phyloP scores from a whole-genome alignment of 2,888 invertebrate species.

The Epsilonema sp. region DNA sequence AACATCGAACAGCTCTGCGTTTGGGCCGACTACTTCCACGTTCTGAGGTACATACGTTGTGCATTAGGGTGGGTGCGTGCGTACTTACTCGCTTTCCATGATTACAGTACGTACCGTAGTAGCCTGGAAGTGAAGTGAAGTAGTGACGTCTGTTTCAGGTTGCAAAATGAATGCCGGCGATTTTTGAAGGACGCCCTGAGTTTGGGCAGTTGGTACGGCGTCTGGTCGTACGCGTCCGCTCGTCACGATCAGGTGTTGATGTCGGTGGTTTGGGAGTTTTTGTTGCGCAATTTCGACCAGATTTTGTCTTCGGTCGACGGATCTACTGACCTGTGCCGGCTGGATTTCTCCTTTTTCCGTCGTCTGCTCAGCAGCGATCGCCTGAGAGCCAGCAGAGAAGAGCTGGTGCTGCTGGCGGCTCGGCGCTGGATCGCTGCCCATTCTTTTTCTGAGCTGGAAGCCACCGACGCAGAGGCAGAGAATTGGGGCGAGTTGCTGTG shows the following conservation, averaged over 20 bases:
- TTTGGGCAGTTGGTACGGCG: background rate
- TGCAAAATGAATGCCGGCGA: background rate
- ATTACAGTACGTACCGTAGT: too few relatives aligned
- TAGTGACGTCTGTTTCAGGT: too few relatives aligned
- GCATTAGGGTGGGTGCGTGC: conserved; percentile 68
- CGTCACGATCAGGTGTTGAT: background rate
- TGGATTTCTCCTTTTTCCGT: too few relatives aligned
- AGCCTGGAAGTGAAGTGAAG: too few relatives aligned
- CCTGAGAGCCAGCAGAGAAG: background rate
- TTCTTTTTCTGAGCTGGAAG: too few relatives aligned
- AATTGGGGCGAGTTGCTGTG: too few relatives aligned
- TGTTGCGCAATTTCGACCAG: background rate
- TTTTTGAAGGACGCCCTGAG: background rate
- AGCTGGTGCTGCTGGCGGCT: background rate
- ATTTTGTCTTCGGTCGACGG: background rate
- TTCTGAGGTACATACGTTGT: background rate
- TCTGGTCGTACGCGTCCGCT: background rate
- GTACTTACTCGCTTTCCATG: too few relatives aligned
- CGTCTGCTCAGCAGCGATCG: background rate
- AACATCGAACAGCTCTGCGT: background rate
- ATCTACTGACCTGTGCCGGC: background rate
- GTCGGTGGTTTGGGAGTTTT: background rate
- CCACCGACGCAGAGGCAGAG: too few relatives aligned
- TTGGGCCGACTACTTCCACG: background rate
- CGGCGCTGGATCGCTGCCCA: too few relatives aligned